A percentile compares a stretch with the other conserved stretches of the same genome.
Conservation (phyloP, 2,113 vertebrate genomes). For the Alouatta palliata region DNA sequence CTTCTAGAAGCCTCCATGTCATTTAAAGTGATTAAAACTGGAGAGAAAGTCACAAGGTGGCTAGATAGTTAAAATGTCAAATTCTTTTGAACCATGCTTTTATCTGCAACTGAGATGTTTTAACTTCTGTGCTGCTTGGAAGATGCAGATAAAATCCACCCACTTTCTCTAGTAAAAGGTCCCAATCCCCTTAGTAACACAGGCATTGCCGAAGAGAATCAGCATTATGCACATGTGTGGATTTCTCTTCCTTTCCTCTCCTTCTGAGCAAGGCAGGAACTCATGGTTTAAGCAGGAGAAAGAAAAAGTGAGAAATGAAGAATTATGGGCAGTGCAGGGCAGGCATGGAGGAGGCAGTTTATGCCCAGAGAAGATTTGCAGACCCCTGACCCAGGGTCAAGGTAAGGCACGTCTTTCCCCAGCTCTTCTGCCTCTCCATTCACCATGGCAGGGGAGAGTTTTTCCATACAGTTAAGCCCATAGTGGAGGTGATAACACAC, state of each 20-base stretch:
- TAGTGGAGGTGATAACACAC: background rate
- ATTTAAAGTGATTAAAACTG: background rate
- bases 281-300: background rate
- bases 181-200: background rate
- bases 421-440: background rate
- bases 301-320: background rate
- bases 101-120: background rate
- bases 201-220: background rate
- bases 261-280: background rate
- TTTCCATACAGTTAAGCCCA: background rate
- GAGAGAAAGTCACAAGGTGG: background rate
- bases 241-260: background rate
- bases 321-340: no score
- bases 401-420: background rate
- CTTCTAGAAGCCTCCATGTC: background rate
- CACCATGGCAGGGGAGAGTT: accelerated
- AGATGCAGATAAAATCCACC: background rate
- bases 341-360: no score
- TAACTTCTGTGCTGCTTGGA: background rate
- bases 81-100: background rate
- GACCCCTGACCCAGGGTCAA: background rate
- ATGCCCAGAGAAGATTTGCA: background rate
- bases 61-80: background rate
- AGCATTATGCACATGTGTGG: accelerated
- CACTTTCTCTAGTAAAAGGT: background rate